Conservation (phyloP, 2,797 vertebrate genomes). For the Myotis findleyi region DNA sequence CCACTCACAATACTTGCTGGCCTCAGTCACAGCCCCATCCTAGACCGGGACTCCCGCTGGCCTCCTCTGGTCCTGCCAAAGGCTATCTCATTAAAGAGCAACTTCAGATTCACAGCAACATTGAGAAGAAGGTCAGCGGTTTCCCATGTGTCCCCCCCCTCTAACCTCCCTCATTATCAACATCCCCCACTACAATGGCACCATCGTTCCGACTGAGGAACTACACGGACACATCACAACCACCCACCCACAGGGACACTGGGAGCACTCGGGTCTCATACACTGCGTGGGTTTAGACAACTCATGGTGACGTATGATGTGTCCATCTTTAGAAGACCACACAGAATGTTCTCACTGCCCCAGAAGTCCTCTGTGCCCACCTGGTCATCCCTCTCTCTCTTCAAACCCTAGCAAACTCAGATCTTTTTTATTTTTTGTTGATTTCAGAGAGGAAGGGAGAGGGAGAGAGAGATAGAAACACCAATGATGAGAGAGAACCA, state of each 20-base stretch:
- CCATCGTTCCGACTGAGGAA: background rate
- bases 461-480: too few species aligned
- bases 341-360: background rate
- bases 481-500: too few species aligned
- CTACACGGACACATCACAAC: too few species aligned
- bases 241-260: too few species aligned
- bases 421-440: background rate
- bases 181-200: too few species aligned
- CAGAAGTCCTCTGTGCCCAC: background rate
- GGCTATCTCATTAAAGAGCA: background rate
- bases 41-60: background rate
- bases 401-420: background rate
- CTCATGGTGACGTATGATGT: background rate
- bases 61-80: background rate
- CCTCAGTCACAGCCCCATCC: background rate
- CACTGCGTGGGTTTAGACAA: background rate
- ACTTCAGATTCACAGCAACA: background rate
- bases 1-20: background rate
- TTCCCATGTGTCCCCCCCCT: background rate
- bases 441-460: too few species aligned
- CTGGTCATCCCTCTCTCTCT: background rate
- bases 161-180: background rate
- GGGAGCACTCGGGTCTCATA: background rate
- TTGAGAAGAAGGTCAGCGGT: background rate
- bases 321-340: background rate